Evolutionary conservation across 2,797 vertebrate genomes (phyloP).

Genomic region (Myiotriccus ornatus): DNA sequence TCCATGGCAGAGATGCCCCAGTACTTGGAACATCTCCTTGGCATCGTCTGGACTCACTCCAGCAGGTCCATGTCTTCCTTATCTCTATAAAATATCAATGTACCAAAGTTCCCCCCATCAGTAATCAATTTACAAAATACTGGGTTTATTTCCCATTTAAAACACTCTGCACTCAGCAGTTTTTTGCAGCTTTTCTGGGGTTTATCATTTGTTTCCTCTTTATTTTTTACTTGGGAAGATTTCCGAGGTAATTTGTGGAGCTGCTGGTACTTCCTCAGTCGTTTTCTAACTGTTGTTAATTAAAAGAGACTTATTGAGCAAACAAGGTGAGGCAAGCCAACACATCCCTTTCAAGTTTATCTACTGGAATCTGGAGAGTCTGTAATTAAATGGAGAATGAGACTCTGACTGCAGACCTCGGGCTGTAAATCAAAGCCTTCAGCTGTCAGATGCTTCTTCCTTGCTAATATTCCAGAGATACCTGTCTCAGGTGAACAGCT

Average conservation of each 20-base stretch:
- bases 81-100: background rate
- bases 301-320: background rate
- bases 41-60: background rate
- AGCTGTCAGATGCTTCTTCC: background rate
- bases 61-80: background rate
- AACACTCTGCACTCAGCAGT: background rate
- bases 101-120: fast-evolving
- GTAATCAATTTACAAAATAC: background rate
- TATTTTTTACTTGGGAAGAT: background rate
- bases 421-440: conserved; percentile 40
- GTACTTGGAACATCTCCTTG: background rate
- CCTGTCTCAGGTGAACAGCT: background rate
- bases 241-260: background rate
- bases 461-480: background rate
- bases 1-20: background rate
- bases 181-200: background rate
- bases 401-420: background rate
- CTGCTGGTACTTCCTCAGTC: background rate
- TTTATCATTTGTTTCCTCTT: background rate
- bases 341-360: conserved; percentile 28
- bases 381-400: conserved; percentile 44
- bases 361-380: background rate
- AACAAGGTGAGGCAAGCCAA: conserved; percentile 12
- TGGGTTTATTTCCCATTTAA: background rate
- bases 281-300: background rate